Evolutionary conservation across 2,797 vertebrate genomes (phyloP).

Genomic region (Falco berigora): DNA sequence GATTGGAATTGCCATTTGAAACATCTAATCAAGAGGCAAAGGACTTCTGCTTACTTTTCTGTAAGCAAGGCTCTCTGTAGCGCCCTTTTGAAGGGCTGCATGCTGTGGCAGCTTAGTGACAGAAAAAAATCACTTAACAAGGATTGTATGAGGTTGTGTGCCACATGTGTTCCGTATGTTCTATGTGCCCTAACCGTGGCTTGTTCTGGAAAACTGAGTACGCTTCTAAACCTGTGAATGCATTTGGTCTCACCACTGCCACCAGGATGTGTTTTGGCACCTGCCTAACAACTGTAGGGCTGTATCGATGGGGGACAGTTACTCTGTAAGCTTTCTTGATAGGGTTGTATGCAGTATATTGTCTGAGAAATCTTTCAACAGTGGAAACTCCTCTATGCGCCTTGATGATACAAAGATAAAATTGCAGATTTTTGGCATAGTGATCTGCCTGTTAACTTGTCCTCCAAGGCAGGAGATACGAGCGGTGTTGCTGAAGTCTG

Average conservation of each 20-base stretch:
- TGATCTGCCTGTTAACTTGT: background rate
- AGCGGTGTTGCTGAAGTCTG: background rate
- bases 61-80: background rate
- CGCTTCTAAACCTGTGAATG: background rate
- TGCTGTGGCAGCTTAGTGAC: background rate
- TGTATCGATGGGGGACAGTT: background rate
- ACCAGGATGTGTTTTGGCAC: background rate
- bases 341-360: background rate
- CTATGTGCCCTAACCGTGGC: background rate
- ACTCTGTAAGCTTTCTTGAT: background rate
- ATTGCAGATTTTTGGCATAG: background rate
- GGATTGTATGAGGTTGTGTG: background rate
- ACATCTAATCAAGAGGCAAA: background rate
- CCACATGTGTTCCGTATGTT: fast-evolving
- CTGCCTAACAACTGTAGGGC: background rate
- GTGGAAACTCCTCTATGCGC: background rate
- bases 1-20: background rate
- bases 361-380: background rate
- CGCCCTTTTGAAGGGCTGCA: background rate
- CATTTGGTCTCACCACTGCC: fast-evolving
- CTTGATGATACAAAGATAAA: background rate
- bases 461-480: background rate
- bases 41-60: background rate
- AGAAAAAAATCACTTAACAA: background rate
- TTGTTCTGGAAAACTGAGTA: background rate